Conservation (phyloP, 2,113 vertebrate genomes). For the Labrus mixtus region DNA sequence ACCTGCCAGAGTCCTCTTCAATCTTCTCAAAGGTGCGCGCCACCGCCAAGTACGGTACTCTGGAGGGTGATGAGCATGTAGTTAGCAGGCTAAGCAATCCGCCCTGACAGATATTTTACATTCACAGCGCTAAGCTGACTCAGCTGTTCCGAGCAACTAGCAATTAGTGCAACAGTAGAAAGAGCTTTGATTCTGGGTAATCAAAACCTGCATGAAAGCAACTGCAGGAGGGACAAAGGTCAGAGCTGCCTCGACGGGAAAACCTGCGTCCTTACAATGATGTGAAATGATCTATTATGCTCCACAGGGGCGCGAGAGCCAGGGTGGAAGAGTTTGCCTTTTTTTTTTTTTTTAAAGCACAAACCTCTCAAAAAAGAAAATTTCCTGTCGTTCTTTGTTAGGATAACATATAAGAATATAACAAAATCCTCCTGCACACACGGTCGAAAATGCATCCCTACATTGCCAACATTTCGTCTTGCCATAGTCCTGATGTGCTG, state of each 20-base stretch:
- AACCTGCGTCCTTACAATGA: not conserved
- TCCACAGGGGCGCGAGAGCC: not conserved
- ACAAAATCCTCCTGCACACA: not conserved
- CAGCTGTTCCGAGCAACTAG: conserved; percentile 20
- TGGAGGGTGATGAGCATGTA: conserved; percentile 64
- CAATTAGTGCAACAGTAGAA: conserved; percentile 55
- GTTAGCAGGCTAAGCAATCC: conserved; percentile 45
- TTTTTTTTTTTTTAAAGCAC: not conserved
- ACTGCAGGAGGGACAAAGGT: conserved; percentile 18
- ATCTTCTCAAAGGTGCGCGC: conserved; percentile 93
- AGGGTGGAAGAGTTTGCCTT: not conserved
- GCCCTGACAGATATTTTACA: conserved; percentile 27
- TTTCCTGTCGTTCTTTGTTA: not conserved
- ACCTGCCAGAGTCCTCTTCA: conserved; percentile 92
- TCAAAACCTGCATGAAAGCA: conserved; percentile 18
- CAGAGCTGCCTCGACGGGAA: not conserved
- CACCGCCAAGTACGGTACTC: conserved; percentile 92
- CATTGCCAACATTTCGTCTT: too few relatives aligned
- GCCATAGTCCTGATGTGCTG: too few relatives aligned
- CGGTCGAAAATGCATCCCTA: too few relatives aligned
- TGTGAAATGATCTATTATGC: not conserved
- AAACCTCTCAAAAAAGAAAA: not conserved
- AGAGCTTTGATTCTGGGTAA: conserved; percentile 42
- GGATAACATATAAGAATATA: not conserved
- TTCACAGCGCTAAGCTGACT: conserved; percentile 37